Base-by-base conservation (phyloP, 2,113 vertebrate genomes). In the Gobio gobio region DNA sequence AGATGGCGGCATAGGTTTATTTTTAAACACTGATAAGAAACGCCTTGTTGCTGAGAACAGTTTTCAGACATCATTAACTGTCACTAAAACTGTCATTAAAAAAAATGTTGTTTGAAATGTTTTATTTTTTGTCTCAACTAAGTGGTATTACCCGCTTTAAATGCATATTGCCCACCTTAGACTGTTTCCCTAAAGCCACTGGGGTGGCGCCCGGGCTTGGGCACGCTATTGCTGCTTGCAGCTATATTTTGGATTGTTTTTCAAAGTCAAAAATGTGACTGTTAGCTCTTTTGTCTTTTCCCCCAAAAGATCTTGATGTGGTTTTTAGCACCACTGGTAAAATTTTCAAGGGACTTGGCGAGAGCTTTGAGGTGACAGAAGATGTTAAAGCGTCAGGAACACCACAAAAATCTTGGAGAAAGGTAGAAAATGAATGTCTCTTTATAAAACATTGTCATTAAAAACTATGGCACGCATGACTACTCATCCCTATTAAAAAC, bases 231-330 rank as follows among this genome's bases (percentile, higher is more conserved):
- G 40, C 6, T 0, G 6, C 40, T 40, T 36, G 36, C 4, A 36
- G 36, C 36, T 36, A 36, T 36, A 59, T 59, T 59, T 59, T 59
- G 3, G 0, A 24, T 61, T 66, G 16, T 36, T 43, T 75, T 70
- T 75, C 3, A 63, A 4, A 72, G 58, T 58, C 0, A 93, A 90
- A 79, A 40, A 36, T 40, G 7, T 51, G 13, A 54, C 26, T 6
- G 0, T 56, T 5, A 9, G 5, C 29, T 81, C 36, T 26, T 40
- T 26, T 70, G 68, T 90, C 66, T 84, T 85, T 83, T 90, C 16
- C 76, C 88, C 86, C 89, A 88, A 85, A 89, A 98, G 97, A 97
- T 94, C 92, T 99, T 91, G 96, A 98, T 92, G 94, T 98, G 92
- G 95, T 93, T 89, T 94, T 96, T 81, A 95, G 86, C 88, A 95